Base-by-base conservation (phyloP, 2,888 invertebrate species). In the Aleiodes alternator region DNA sequence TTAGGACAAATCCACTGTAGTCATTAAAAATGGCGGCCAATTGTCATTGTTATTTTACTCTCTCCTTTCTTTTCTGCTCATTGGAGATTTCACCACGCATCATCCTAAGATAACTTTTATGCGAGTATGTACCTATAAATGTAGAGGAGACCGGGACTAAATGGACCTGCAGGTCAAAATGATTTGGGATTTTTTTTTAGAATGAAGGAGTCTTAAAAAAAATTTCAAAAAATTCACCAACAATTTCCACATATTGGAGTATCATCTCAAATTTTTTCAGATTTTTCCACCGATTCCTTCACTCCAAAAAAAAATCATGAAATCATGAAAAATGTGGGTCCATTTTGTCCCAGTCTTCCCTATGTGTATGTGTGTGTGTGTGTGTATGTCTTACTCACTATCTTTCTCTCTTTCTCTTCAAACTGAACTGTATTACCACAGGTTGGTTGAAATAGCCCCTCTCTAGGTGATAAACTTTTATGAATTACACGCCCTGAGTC, bases 381-480 rank as follows among this genome's bases (percentile, higher is more conserved):
- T n/a, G 43, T 43, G 43, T 43, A 3, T 43, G 43, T 43, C 43
- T 43, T 43, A 73, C 69, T 9, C 48, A 43, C 43, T 76, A 51
- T 72, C 9, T 69, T n/a, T 38, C 73, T 43, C 51, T 29, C 66
- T 38, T 48, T 57, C 56, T 56, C 64, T 53, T 74, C 61, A 38
- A 55, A 75, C 64, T 56, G 6, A 43, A 43, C 43, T 11, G 43
- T 43, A 43, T 34, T 11, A 31, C 59, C 31, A 9, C 50, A 69
- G 59, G 6, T 43, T 43, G 55, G 75, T 80, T 70, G 69, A 68
- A 82, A 83, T 81, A 80, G 81, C 80, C 2, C 77, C 82, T 80
- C 77, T 66, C 55, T 78, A 76, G 79, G 81, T 81, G 81, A 84
- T 84, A 85, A 84, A 85, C 83, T 83, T 82, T 84, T 83, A 82